A percentile compares a stretch with the other conserved stretches of the same genome.
Conservation (phyloP, 2,888 invertebrate genomes). For the Chrysolina americana region DNA sequence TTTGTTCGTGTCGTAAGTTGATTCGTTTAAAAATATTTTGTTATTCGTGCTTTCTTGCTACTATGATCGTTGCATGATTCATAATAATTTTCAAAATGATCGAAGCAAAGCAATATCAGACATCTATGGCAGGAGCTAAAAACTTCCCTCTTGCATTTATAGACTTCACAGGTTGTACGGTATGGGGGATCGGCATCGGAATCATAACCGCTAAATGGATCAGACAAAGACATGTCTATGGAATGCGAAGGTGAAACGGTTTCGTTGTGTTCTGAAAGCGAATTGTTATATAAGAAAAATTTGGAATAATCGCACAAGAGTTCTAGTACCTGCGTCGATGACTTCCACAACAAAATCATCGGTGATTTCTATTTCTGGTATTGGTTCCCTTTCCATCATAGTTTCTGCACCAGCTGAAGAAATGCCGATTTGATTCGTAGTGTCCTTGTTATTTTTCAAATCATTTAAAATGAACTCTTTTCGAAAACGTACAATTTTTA, state of each 20-base stretch:
- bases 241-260: neutral
- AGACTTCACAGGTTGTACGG: conserved; percentile 14
- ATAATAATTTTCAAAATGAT: conserved; percentile 17
- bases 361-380: neutral
- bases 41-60: neutral
- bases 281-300: neutral
- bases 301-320: neutral
- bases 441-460: neutral
- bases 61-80: conserved; percentile 1
- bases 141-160: conserved; percentile 14
- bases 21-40: neutral
- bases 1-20: neutral
- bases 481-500: no score
- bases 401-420: neutral
- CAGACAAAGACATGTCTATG: neutral
- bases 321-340: neutral
- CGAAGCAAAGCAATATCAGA: conserved; percentile 7
- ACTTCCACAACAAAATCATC: conserved; percentile 6
- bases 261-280: neutral
- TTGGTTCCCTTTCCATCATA: no score
- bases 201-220: conserved; percentile 6
- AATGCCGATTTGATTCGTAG: neutral
- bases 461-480: neutral
- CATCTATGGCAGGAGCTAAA: conserved; percentile 23
- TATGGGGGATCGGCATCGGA: conserved; percentile 24